A percentile compares a stretch with the other conserved stretches of the same genome.
These are phyloP conservation scores for Agonum fuliginosum DNA, from an alignment of 2,888 invertebrate genomes.

Conservation along the genomic window DNA sequence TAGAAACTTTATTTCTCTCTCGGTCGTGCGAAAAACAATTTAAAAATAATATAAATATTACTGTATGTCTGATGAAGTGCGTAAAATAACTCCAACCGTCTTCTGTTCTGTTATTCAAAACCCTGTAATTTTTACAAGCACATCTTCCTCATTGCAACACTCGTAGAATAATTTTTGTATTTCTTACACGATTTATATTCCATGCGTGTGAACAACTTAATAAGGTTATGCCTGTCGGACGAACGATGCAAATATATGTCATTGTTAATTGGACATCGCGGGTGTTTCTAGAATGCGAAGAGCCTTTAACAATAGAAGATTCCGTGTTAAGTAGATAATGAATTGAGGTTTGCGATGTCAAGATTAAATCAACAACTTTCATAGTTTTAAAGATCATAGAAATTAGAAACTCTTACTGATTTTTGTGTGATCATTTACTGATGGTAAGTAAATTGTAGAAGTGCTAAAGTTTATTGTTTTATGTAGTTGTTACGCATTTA, in stretches of 20 bases:
- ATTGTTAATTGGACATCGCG: conserved; percentile 50
- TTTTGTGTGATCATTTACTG: conserved; percentile 7
- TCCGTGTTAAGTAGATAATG: conserved; percentile 34
- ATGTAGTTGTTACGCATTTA: conserved; percentile 12
- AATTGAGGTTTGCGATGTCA: conserved; percentile 40
- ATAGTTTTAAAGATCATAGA: too few species aligned
- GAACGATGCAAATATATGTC: conserved; percentile 55
- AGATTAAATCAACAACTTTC: conserved; percentile 36
- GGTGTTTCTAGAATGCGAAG: conserved; percentile 49
- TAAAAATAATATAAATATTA: too few species aligned
- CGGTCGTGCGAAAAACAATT: too few species aligned
- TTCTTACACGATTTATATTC: conserved; percentile 42
- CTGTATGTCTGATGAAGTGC: too few species aligned
- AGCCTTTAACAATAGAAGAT: conserved; percentile 35
- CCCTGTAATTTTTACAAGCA: not conserved
- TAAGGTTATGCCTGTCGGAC: conserved; percentile 36
- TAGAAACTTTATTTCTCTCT: too few species aligned
- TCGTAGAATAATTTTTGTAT: not conserved
- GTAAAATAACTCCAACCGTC: not conserved
- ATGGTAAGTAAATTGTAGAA: not conserved
- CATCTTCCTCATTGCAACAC: not conserved
- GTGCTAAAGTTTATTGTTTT: conserved; percentile 9
- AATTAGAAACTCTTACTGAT: conserved; percentile 26
- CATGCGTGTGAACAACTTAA: conserved; percentile 38
- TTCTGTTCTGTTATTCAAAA: too few species aligned